Evolutionary conservation across 2,113 vertebrate species (phyloP), one percentile per base, ranked within the genome.

Genomic region (Equus quagga): DNA sequence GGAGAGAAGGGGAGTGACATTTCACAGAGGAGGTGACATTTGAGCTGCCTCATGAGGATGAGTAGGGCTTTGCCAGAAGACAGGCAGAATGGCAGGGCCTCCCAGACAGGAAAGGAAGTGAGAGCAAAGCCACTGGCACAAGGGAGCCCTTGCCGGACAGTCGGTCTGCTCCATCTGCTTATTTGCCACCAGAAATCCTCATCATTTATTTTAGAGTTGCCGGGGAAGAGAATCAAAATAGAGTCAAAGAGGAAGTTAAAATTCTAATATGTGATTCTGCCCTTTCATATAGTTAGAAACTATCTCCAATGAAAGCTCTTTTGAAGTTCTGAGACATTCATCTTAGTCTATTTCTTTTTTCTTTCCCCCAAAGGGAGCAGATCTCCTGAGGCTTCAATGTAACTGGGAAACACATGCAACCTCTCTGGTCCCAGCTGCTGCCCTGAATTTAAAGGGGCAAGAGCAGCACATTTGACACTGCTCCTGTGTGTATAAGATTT

Each of bases 21-120:
- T 95, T 96, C 84, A 36, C 31, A 36, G 56, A 65, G 36, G 69
- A 84, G 80, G 46, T 82, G 94, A 56, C 94, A 62, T 96, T 82
- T 83, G 94, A 90, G 89, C 91, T 36, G 69, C 23, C 26, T 72
- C n/a, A 12, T 15, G 19, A 46, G 41, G 28, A 36, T 60, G 36
- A 95, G 23, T 3, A 36, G 72, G 58, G 14, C 31, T 95, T 75
- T 62, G 62, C 70, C 46, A 26, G 49, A 44, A 92, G 62, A 70
- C 17, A 86, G 36, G 24, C 56, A 60, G 73, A 18, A 51, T 9
- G 54, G 8, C 64, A 14, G 36, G 76, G 76, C 79, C 21, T 41
- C 31, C 44, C 41, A 36, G 31, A 44, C 36, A 4, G 36, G 44
- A 84, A 49, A 67, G 41, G 62, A n/a, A 49, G 9, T 6, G 33